These are phyloP conservation scores for Helicoverpa zea DNA, from an alignment of 1,140 invertebrate genomes.

Conservation along the genomic window DNA sequence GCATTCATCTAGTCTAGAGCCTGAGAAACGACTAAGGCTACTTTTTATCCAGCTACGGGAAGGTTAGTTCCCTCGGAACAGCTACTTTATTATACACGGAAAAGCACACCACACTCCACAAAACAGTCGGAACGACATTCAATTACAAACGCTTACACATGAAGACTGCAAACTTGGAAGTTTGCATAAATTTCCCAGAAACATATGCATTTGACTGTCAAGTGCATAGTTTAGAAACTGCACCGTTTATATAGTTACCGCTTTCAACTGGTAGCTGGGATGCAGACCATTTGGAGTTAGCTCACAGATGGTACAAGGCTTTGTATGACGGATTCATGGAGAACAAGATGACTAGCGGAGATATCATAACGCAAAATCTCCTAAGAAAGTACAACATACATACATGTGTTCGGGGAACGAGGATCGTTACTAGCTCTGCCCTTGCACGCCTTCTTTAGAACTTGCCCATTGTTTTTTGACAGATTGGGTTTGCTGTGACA, in stretches of 20 bases:
- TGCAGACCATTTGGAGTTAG: background rate
- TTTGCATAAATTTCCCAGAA: background rate
- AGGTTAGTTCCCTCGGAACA: background rate
- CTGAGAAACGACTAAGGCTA: too few relatives aligned
- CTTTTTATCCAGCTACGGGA: background rate
- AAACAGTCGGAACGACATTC: background rate
- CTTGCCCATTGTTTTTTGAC: too few relatives aligned
- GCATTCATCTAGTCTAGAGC: too few relatives aligned
- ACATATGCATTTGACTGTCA: conserved; percentile 16
- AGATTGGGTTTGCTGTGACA: too few relatives aligned
- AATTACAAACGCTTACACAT: background rate
- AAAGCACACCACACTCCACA: background rate
- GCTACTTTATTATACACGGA: background rate
- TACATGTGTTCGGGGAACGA: too few relatives aligned
- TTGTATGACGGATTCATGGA: too few relatives aligned
- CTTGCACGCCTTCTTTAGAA: too few relatives aligned
- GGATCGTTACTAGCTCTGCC: too few relatives aligned
- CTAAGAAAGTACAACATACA: too few relatives aligned
- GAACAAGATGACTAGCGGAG: too few relatives aligned
- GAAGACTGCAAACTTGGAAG: conserved; percentile 19
- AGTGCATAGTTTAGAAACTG: background rate
- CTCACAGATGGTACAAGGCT: too few relatives aligned
- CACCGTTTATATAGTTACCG: background rate
- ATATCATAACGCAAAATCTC: too few relatives aligned
- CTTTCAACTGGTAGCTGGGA: background rate